These are phyloP conservation scores for Chelon labrosus DNA, from an alignment of 2,797 vertebrate species.

Conservation along the genomic window DNA sequence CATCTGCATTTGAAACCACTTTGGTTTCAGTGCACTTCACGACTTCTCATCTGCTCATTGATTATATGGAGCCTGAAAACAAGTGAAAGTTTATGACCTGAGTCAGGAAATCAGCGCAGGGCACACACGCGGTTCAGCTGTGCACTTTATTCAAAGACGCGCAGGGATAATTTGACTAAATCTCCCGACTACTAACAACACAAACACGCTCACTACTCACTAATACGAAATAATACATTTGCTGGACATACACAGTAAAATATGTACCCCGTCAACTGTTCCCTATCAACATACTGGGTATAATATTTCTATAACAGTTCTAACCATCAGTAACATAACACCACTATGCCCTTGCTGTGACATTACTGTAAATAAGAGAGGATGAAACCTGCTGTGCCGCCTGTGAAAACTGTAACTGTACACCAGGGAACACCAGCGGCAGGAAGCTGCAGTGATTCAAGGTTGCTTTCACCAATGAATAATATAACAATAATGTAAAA, in stretches of 20 bases:
- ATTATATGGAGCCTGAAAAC: neutral
- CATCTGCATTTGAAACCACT: neutral
- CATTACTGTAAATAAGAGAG: constrained; percentile 46
- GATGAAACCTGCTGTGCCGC: constrained; percentile 34
- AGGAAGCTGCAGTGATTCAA: constrained; percentile 9
- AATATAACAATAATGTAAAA: neutral
- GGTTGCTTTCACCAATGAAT: neutral
- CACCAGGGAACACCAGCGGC: constrained; percentile 25
- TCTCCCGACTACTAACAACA: neutral
- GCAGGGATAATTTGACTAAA: neutral
- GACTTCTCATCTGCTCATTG: neutral
- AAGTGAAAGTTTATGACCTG: neutral
- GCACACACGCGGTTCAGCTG: neutral
- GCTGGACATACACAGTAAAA: neutral
- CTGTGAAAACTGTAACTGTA: constrained; percentile 51
- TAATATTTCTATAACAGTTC: constrained; percentile 9
- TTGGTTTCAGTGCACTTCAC: neutral
- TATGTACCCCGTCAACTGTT: neutral
- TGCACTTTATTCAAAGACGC: neutral
- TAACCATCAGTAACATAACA: constrained; percentile 29
- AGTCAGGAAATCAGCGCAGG: neutral
- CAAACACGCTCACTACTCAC: neutral
- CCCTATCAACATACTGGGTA: too few relatives aligned
- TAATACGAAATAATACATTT: neutral
- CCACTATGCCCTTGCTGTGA: constrained; percentile 54